A percentile compares a stretch with the other conserved stretches of the same genome.
These are phyloP conservation scores for Bombus superbus DNA, from an alignment of 1,140 invertebrate genomes.

Conservation along the genomic window DNA sequence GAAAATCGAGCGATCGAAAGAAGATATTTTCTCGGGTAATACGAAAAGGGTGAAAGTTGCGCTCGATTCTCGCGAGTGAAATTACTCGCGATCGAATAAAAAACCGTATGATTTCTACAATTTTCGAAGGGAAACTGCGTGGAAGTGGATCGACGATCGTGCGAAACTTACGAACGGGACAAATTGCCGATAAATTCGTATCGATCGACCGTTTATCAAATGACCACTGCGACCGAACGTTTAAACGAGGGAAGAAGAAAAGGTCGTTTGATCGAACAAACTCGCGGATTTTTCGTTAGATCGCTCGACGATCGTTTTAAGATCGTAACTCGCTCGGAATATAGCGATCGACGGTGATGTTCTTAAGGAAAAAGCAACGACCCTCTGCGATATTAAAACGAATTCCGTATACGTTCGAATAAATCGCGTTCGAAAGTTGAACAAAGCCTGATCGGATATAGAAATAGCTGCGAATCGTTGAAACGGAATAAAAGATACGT, in stretches of 20 bases:
- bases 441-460: neutral
- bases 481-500: neutral
- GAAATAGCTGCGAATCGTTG: neutral
- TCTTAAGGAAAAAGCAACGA: neutral
- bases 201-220: neutral
- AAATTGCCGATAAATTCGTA: constrained; percentile 19
- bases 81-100: neutral
- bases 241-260: too few relatives aligned
- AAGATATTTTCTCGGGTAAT: neutral
- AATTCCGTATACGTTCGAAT: neutral
- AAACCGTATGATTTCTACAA: neutral
- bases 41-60: neutral
- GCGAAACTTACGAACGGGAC: constrained; percentile 1
- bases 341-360: neutral
- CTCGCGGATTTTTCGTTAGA: too few relatives aligned
- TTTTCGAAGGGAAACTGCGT: neutral
- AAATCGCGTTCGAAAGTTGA: neutral
- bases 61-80: neutral
- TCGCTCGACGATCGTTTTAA: neutral
- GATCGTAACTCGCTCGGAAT: neutral
- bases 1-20: neutral
- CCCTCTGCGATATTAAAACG: neutral
- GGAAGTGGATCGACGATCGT: neutral
- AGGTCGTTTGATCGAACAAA: neutral
- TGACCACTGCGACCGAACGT: neutral